Conservation (phyloP, 2,113 vertebrate species). For the Percina caprodes region DNA sequence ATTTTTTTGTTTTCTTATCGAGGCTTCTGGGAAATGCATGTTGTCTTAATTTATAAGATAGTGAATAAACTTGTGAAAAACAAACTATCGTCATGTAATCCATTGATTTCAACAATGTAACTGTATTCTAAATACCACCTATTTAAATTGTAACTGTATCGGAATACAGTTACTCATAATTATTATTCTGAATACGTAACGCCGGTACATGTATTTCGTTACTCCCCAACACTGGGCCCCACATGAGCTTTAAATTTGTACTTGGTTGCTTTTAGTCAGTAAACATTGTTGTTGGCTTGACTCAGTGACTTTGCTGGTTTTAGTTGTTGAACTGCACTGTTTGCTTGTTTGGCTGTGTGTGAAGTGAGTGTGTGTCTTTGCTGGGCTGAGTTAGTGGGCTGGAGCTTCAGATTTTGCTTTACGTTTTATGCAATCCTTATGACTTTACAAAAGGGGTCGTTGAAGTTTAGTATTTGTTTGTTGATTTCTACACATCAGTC, state of each 20-base stretch:
- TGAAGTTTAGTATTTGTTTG: constrained; percentile 27
- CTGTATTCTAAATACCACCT: too few relatives aligned
- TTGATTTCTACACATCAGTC: neutral
- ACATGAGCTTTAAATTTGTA: neutral
- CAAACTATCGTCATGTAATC: too few relatives aligned
- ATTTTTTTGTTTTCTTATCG: too few relatives aligned
- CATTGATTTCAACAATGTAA: too few relatives aligned
- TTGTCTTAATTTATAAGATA: too few relatives aligned
- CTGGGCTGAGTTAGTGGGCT: neutral
- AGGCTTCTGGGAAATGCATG: too few relatives aligned
- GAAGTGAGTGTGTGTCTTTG: constrained; percentile 18
- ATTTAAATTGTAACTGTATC: too few relatives aligned
- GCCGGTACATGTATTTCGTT: too few relatives aligned
- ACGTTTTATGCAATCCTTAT: constrained; percentile 18
- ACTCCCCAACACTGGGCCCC: too few relatives aligned
- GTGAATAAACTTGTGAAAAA: too few relatives aligned
- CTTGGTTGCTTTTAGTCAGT: constrained; percentile 5
- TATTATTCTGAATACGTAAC: too few relatives aligned
- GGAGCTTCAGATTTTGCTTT: constrained; percentile 20
- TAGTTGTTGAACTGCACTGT: constrained; percentile 8
- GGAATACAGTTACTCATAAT: too few relatives aligned
- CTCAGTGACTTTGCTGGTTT: constrained; percentile 18
- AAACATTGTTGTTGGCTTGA: constrained; percentile 15
- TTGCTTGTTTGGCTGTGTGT: constrained; percentile 7
- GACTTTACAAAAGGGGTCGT: neutral